A percentile compares a stretch with the other conserved stretches of the same genome.
Evolutionary conservation across 2,113 vertebrate species (phyloP).

Genomic region (Centropus unirufus): DNA sequence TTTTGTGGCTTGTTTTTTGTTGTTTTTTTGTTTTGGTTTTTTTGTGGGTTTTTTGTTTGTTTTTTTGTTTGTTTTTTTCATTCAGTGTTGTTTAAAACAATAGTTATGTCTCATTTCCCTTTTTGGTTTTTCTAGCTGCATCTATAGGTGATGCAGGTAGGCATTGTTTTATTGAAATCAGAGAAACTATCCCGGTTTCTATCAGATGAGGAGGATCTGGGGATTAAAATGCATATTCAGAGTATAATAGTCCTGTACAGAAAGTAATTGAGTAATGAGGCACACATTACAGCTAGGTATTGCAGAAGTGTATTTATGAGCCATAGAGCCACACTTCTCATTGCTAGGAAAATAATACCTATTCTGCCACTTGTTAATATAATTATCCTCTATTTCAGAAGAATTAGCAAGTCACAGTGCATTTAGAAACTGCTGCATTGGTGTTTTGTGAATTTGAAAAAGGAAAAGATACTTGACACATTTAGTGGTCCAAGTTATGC

Average conservation of each 20-base stretch:
- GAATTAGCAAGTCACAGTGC: not conserved
- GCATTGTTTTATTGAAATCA: not conserved
- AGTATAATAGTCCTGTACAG: not conserved
- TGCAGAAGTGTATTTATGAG: conserved; percentile 36
- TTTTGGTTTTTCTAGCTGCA: not conserved
- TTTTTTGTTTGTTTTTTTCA: too few species aligned
- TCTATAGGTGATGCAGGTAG: not conserved
- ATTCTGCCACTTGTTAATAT: conserved; percentile 30
- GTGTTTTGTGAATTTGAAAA: not conserved
- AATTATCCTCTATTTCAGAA: conserved; percentile 41
- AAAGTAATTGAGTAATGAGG: conserved; percentile 19
- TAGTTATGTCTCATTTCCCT: not conserved
- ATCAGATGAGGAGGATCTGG: not conserved
- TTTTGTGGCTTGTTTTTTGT: too few species aligned
- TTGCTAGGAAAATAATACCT: conserved; percentile 2
- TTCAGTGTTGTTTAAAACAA: not conserved
- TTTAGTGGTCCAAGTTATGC: not conserved
- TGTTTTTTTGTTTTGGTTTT: too few species aligned
- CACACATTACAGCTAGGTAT: not conserved
- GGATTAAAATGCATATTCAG: not conserved
- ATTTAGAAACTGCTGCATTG: not conserved
- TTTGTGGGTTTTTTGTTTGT: too few species aligned
- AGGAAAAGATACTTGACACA: not conserved
- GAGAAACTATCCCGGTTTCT: not conserved
- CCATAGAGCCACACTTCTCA: not conserved